Conservation (phyloP, 2,888 invertebrate genomes). For the Notodonta ziczac region DNA sequence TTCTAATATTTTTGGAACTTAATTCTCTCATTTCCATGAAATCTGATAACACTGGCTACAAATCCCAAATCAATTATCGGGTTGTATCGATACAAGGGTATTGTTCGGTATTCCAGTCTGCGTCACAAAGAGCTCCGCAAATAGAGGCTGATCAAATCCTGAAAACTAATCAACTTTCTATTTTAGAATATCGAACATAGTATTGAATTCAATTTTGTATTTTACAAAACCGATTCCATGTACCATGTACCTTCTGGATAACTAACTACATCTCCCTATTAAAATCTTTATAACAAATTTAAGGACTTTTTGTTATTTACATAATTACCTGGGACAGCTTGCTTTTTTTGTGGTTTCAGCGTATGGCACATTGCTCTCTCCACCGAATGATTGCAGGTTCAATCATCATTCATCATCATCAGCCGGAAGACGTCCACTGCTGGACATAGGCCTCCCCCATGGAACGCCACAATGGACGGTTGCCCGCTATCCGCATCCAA, state of each 20-base stretch:
- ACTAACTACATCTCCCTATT: too few relatives aligned
- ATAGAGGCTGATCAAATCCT: slow-evolving; percentile 3
- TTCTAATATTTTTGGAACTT: background rate
- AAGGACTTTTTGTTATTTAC: too few relatives aligned
- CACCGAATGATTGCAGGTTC: too few relatives aligned
- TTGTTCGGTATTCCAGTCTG: background rate
- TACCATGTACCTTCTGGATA: background rate
- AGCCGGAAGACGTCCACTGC: too few relatives aligned
- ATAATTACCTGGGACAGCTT: too few relatives aligned
- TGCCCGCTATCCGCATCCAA: too few relatives aligned
- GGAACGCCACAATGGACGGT: too few relatives aligned
- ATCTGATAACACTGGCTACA: background rate
- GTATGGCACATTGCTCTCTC: too few relatives aligned
- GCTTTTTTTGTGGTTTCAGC: too few relatives aligned
- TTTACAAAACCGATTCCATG: background rate
- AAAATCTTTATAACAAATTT: too few relatives aligned
- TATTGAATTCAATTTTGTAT: background rate
- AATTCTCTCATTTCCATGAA: background rate
- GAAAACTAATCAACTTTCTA: slow-evolving; percentile 5
- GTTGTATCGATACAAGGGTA: slow-evolving; percentile 1
- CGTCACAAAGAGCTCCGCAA: slow-evolving; percentile 1
- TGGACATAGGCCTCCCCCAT: too few relatives aligned
- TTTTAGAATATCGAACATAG: background rate
- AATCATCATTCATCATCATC: too few relatives aligned
- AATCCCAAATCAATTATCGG: background rate